Percentiles rank a stretch among this genome's conserved stretches.
Conservation (phyloP, 1,140 invertebrate species). For the Bombus confusus region DNA sequence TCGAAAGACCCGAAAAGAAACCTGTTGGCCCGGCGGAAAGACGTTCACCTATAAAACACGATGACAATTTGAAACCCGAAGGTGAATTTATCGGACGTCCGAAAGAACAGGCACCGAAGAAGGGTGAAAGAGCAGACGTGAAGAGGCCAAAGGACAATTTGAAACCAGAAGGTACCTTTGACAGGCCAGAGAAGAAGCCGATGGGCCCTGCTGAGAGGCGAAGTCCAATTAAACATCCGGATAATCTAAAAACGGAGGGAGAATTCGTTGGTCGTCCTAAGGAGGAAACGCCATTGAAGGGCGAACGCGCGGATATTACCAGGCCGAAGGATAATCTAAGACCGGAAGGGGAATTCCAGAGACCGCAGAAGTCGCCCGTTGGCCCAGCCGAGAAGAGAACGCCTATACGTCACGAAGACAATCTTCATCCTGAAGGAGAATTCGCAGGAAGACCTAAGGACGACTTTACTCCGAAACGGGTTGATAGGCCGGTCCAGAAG, state of each 20-base stretch:
- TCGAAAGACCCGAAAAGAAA: conserved; percentile 81
- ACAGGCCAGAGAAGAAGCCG: conserved; percentile 79
- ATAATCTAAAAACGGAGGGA: conserved; percentile 81
- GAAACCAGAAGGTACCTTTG: conserved; percentile 84
- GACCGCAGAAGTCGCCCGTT: conserved; percentile 55
- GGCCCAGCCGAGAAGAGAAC: conserved; percentile 76
- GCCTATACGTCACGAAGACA: conserved; percentile 78
- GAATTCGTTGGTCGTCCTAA: conserved; percentile 79
- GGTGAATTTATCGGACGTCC: conserved; percentile 81
- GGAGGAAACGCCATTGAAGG: conserved; percentile 62
- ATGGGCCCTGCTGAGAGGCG: conserved; percentile 79
- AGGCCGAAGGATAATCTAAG: conserved; percentile 80
- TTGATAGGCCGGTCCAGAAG: conserved; percentile 57
- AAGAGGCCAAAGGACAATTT: conserved; percentile 83
- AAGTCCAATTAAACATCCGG: conserved; percentile 74
- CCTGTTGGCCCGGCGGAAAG: conserved; percentile 83
- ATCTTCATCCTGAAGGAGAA: conserved; percentile 81
- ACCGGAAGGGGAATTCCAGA: conserved; percentile 85
- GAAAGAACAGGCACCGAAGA: conserved; percentile 74
- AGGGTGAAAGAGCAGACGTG: conserved; percentile 78
- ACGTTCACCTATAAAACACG: conserved; percentile 74
- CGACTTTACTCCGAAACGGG: conserved; percentile 76
- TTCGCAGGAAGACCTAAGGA: conserved; percentile 83
- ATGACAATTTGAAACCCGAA: conserved; percentile 84
- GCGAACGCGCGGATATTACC: conserved; percentile 69